Conservation (phyloP, 2,113 vertebrate genomes). For the Paradoxurus hermaphroditus region DNA sequence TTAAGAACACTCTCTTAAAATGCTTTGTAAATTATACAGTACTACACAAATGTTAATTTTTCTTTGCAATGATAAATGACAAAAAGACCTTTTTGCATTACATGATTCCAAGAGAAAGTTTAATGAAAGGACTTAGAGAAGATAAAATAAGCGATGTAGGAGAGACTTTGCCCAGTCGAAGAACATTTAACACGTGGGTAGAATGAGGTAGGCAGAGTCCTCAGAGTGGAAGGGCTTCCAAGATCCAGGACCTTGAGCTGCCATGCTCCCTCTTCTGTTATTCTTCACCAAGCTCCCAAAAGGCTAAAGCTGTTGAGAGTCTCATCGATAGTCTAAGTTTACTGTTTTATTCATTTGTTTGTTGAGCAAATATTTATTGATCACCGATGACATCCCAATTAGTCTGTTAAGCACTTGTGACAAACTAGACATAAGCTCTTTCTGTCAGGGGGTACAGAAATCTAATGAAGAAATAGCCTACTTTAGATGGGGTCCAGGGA, state of each 20-base stretch:
- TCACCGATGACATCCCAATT: background rate
- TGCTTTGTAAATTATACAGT: background rate
- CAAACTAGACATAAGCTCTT: background rate
- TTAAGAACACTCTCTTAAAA: background rate
- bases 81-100: background rate
- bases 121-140: background rate
- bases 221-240: fast-evolving
- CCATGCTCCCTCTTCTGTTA: fast-evolving
- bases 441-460: background rate
- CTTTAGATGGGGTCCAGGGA: background rate
- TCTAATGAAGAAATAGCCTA: background rate
- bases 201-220: fast-evolving
- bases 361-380: background rate
- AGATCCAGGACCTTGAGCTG: too few species aligned
- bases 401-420: background rate
- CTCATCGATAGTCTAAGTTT: background rate
- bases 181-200: background rate
- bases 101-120: background rate
- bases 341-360: background rate
- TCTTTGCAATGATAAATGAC: background rate
- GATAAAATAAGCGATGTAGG: background rate
- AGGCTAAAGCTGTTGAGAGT: background rate
- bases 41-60: background rate
- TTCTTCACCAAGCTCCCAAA: background rate
- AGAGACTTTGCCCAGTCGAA: background rate